Percentiles rank a stretch among this genome's conserved stretches.
Conservation (phyloP, 2,113 vertebrate species). For the Dendrocopos noguchii region DNA sequence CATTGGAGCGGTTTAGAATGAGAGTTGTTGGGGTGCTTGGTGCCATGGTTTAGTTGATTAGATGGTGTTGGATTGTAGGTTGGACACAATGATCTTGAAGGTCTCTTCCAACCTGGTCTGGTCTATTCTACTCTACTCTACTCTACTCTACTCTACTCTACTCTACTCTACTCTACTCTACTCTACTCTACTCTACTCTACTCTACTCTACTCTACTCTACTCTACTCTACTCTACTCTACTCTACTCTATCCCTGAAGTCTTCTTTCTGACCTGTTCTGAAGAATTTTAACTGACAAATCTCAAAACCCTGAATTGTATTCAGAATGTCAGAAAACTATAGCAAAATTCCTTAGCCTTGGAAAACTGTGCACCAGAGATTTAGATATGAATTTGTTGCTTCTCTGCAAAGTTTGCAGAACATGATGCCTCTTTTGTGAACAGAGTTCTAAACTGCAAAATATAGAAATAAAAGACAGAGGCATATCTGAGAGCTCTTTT, state of each 20-base stretch:
- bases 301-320: not conserved
- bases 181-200: too few relatives aligned
- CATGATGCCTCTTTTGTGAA: conserved; percentile 26
- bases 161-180: too few relatives aligned
- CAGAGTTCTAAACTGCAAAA: conserved; percentile 55
- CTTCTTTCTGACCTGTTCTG: not conserved
- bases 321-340: not conserved
- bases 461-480: not conserved
- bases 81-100: too few relatives aligned
- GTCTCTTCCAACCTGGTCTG: too few relatives aligned
- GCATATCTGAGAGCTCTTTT: not conserved
- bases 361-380: not conserved
- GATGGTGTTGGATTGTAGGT: too few relatives aligned
- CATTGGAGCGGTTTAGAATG: too few relatives aligned
- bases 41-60: too few relatives aligned
- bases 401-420: conserved; percentile 23
- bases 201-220: too few relatives aligned
- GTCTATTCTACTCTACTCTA: too few relatives aligned
- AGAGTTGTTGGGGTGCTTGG: too few relatives aligned
- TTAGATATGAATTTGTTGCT: not conserved
- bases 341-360: not conserved
- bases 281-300: not conserved
- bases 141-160: too few relatives aligned
- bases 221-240: too few relatives aligned
- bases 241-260: not conserved